Percentiles rank a stretch among this genome's conserved stretches.
Evolutionary conservation across 2,888 invertebrate species (phyloP).

Genomic region (Gonocerus acuteangulatus): DNA sequence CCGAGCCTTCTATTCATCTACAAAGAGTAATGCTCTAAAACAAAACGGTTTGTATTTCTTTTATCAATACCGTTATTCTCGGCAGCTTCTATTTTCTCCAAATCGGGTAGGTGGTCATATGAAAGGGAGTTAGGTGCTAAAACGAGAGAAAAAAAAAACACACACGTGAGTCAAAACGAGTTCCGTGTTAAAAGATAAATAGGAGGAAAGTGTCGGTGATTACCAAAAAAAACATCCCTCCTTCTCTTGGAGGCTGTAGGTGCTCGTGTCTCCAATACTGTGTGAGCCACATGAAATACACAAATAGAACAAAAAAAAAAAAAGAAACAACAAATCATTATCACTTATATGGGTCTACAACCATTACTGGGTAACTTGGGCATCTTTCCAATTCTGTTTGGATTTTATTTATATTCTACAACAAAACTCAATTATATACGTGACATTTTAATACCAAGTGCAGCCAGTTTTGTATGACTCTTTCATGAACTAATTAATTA

Average conservation of each 20-base stretch:
- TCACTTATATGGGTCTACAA: constrained; percentile 14
- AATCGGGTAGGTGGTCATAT: constrained; percentile 40
- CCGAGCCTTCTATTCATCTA: constrained; percentile 26
- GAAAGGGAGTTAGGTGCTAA: constrained; percentile 40
- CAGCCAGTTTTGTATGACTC: too few species aligned
- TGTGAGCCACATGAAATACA: constrained; percentile 32
- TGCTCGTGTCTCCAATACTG: constrained; percentile 25
- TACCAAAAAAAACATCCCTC: constrained; percentile 34
- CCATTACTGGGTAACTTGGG: constrained; percentile 5
- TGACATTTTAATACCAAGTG: too few species aligned
- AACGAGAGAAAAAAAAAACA: constrained; percentile 36
- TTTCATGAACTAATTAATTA: too few species aligned
- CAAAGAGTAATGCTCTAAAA: constrained; percentile 28
- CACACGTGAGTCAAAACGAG: constrained; percentile 21
- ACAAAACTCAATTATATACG: too few species aligned
- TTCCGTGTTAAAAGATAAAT: constrained; percentile 26
- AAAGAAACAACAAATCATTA: constrained; percentile 6
- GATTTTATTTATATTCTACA: too few species aligned
- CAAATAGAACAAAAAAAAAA: constrained; percentile 23
- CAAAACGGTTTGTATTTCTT: constrained; percentile 20
- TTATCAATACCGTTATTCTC: constrained; percentile 40
- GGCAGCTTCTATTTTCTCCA: constrained; percentile 40
- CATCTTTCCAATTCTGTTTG: constrained; percentile 6
- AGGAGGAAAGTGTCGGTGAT: constrained; percentile 22
- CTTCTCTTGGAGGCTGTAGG: constrained; percentile 25